Conservation (phyloP, 2,797 vertebrate species). For the Cuculus canorus region DNA sequence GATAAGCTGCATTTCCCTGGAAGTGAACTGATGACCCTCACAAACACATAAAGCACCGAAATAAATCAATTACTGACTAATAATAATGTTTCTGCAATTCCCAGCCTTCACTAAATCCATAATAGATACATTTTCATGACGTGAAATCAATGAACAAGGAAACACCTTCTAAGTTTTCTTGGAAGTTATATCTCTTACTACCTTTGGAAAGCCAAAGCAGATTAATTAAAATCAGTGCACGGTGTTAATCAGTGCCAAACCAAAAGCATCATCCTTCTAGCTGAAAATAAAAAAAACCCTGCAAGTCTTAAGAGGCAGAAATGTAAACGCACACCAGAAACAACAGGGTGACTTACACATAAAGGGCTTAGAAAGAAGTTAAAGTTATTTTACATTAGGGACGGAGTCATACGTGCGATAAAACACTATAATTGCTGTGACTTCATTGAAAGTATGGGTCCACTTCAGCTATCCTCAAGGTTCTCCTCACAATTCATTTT, state of each 20-base stretch:
- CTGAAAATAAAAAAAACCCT: neutral
- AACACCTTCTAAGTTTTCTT: neutral
- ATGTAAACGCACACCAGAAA: neutral
- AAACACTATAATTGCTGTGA: neutral
- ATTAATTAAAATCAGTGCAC: neutral
- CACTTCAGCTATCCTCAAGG: neutral
- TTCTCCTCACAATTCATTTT: neutral
- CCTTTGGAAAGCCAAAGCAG: neutral
- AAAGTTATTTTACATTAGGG: neutral
- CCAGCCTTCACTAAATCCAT: neutral
- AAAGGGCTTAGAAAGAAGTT: neutral
- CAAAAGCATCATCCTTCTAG: neutral
- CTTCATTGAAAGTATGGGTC: neutral
- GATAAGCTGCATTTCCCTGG: neutral
- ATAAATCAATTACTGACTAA: slow-evolving; percentile 13
- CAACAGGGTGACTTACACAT: neutral
- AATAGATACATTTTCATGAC: neutral
- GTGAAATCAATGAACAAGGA: neutral
- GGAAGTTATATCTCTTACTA: neutral
- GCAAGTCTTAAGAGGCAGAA: neutral
- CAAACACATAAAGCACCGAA: neutral
- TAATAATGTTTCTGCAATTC: neutral
- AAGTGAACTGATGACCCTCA: neutral
- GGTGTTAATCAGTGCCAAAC: neutral
- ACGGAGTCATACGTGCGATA: neutral